phyloP scores from a whole-genome alignment of 2,888 invertebrate species.

The Pharmacophagus antenor region DNA sequence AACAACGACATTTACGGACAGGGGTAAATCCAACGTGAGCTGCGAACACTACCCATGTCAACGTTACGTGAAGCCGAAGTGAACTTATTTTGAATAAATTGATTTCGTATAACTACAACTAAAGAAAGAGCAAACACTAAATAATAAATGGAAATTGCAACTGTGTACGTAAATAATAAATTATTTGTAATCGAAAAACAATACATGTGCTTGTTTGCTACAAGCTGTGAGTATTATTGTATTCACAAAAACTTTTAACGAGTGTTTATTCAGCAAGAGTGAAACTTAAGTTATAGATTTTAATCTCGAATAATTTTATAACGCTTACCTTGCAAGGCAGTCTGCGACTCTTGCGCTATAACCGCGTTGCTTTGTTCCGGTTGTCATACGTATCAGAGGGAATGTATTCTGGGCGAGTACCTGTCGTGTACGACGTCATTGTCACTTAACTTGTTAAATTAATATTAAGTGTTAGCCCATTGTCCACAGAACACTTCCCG shows the following conservation, averaged over 20 bases:
- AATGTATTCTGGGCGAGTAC: too few relatives aligned
- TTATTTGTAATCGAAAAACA: not conserved
- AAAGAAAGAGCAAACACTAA: not conserved
- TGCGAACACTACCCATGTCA: conserved; percentile 28
- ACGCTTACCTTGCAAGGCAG: too few relatives aligned
- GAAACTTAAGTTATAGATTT: not conserved
- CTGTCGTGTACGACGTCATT: too few relatives aligned
- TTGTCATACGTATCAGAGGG: too few relatives aligned
- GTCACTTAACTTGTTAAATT: too few relatives aligned
- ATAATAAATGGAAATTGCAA: not conserved
- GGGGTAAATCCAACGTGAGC: conserved; percentile 27
- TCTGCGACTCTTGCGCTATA: too few relatives aligned
- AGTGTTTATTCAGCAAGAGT: not conserved
- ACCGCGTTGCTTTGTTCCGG: too few relatives aligned
- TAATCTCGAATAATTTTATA: too few relatives aligned
- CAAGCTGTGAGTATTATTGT: not conserved
- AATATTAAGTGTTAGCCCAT: too few relatives aligned
- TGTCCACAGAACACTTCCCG: too few relatives aligned
- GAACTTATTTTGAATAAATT: conserved; percentile 25
- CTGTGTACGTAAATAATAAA: not conserved
- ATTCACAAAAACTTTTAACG: not conserved
- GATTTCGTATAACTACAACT: conserved; percentile 9
- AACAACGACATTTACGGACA: conserved; percentile 26
- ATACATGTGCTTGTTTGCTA: not conserved
- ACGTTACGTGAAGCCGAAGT: conserved; percentile 19